Percentiles rank a stretch among this genome's conserved stretches.
Conservation (phyloP, 2,797 vertebrate genomes). For the Adelosebastes latens region DNA sequence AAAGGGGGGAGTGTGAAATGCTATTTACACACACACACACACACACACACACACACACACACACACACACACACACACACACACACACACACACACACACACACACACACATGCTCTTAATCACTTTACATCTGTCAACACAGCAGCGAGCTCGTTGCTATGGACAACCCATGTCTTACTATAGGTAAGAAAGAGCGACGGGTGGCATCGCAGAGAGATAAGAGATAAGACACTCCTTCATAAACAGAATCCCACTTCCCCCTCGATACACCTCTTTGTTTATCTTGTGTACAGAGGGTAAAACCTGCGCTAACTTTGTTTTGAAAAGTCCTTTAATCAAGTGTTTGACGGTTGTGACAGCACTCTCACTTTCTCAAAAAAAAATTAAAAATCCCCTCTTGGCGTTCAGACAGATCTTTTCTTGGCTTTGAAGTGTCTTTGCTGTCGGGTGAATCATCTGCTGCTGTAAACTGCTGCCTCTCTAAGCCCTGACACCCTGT, state of each 20-base stretch:
- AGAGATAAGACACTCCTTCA: neutral
- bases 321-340: slow-evolving; percentile 13
- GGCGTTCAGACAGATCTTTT: slow-evolving; percentile 2
- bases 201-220: neutral
- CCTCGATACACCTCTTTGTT: neutral
- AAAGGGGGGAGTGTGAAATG: slow-evolving; percentile 19
- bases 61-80: neutral
- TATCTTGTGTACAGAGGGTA: neutral
- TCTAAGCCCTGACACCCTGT: slow-evolving; percentile 16
- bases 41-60: neutral
- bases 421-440: slow-evolving; percentile 28
- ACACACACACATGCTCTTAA: slow-evolving; percentile 15
- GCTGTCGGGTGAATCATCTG: slow-evolving; percentile 41
- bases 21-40: neutral
- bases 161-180: slow-evolving; percentile 58
- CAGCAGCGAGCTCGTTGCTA: slow-evolving; percentile 67
- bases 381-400: neutral
- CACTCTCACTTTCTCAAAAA: neutral
- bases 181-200: slow-evolving; percentile 5
- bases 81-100: neutral
- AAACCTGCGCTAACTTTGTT: neutral
- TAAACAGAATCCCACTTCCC: neutral
- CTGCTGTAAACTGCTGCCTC: slow-evolving; percentile 31
- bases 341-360: slow-evolving; percentile 17
- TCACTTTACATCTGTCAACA: slow-evolving; percentile 55